Base-by-base conservation (phyloP, 2,113 vertebrate genomes). In the Onychostruthus taczanowskii region DNA sequence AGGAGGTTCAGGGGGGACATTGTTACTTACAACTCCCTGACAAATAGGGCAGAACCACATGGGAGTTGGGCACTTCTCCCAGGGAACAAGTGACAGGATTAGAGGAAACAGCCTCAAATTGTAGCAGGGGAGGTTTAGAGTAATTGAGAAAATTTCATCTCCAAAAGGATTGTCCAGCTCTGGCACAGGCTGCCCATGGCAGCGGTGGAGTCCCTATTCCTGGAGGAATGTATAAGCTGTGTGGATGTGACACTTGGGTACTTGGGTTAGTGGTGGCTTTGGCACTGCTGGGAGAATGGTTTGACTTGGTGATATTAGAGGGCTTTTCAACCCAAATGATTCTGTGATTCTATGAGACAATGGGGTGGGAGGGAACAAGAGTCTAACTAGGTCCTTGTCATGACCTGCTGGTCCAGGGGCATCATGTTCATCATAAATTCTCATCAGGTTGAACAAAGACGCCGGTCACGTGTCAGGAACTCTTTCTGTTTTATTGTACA, bases 391-490 rank as follows among this genome's bases (percentile, higher is more conserved):
- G 37, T 73, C 44, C 14, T 41, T 79, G 81, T 46, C 52, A n/a
- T 28, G 37, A 52, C 37, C 33, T 66, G 7, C 52, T 33, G 10
- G 23, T 75, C 19, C 2, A 1, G 44, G 13, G 23, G 9, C 33
- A 30, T 26, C 33, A 52, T 46, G 23, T 52, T 82, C 22, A 44
- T 59, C n/a, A 52, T 39, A 46, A 61, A 61, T 82, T 74, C 46
- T 89, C 28, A n/a, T 59, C 39, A 39, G 33, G 13, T 44, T 67
- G 69, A 67, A n/a, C 53, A 75, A 67, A 50, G 39, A 74, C 13
- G 24, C 23, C 1, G 1, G 20, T 46, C 37, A 39, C 0, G 0
- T 67, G 46, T 67, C 53, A 67, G 53, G 28, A 82, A 39, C 11
- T 75, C 61, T 17, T 21, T 30, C 23, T 1, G 4, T 66, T 52